Percentiles rank a stretch among this genome's conserved stretches.
Conservation (phyloP, 2,113 vertebrate species). For the Nibea albiflora region DNA sequence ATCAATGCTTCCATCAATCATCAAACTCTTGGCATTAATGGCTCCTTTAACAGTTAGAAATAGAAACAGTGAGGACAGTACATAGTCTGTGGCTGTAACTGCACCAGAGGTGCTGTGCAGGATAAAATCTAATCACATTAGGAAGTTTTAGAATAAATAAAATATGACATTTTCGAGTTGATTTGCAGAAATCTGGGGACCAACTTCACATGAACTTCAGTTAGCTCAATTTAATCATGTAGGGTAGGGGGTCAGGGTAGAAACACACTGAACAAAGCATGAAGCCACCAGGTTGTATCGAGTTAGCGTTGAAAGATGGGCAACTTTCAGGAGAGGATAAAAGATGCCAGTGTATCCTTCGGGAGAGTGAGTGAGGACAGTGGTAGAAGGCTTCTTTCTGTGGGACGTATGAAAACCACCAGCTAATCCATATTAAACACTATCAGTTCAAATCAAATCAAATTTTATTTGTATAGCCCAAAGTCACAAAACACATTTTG, state of each 20-base stretch:
- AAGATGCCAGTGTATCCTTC: background rate
- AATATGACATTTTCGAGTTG: too few relatives aligned
- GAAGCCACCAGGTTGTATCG: background rate
- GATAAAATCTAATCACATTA: background rate
- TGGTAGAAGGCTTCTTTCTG: too few relatives aligned
- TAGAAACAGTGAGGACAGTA: background rate
- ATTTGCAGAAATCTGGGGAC: too few relatives aligned
- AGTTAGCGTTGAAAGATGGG: too few relatives aligned
- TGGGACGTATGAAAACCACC: too few relatives aligned
- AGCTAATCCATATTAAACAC: too few relatives aligned
- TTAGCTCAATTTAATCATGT: background rate
- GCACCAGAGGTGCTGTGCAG: background rate
- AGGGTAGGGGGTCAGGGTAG: slow-evolving; percentile 40
- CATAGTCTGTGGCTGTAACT: background rate
- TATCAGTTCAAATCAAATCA: too few relatives aligned
- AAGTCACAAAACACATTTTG: too few relatives aligned
- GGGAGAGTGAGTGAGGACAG: too few relatives aligned
- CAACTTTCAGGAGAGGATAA: background rate
- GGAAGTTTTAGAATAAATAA: too few relatives aligned
- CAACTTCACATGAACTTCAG: too few relatives aligned
- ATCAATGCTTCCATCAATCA: background rate
- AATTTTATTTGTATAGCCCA: too few relatives aligned
- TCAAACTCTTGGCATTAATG: background rate
- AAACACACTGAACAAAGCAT: slow-evolving; percentile 24
- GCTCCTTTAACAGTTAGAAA: background rate